Conservation (phyloP, 2,113 vertebrate genomes). For the Amblyornis subalaris region DNA sequence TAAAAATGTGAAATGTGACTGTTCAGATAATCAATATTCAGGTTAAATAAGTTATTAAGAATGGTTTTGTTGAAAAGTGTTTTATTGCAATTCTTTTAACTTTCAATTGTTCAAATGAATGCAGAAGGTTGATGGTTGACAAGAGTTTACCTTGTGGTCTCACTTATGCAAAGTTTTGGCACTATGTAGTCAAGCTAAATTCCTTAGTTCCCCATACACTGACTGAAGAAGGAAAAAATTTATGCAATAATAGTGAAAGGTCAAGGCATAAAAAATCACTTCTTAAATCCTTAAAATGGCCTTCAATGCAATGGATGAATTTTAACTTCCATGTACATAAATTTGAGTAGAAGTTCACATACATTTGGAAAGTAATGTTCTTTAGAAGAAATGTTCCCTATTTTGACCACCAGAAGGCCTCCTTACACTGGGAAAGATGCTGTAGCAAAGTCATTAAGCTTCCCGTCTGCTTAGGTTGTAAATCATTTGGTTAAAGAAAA, state of each 20-base stretch:
- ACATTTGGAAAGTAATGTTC: not conserved
- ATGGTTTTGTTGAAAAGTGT: not conserved
- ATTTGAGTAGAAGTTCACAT: not conserved
- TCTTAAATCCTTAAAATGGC: not conserved
- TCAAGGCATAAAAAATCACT: not conserved
- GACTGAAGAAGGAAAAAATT: not conserved
- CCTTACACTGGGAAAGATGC: conserved; percentile 46
- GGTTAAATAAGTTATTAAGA: not conserved
- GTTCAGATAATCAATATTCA: not conserved
- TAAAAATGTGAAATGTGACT: not conserved
- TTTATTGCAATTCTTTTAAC: not conserved
- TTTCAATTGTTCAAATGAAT: not conserved
- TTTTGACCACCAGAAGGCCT: conserved; percentile 71
- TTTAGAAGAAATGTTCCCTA: not conserved
- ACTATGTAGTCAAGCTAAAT: not conserved
- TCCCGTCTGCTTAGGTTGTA: not conserved
- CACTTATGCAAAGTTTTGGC: not conserved
- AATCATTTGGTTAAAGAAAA: not conserved
- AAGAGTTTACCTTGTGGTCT: not conserved
- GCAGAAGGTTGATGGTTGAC: not conserved
- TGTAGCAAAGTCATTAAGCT: not conserved
- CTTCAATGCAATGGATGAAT: not conserved
- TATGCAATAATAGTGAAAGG: not conserved
- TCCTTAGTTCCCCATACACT: not conserved
- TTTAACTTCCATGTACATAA: not conserved